Base-by-base conservation (phyloP, 2,797 vertebrate species). In the Coluber constrictor region DNA sequence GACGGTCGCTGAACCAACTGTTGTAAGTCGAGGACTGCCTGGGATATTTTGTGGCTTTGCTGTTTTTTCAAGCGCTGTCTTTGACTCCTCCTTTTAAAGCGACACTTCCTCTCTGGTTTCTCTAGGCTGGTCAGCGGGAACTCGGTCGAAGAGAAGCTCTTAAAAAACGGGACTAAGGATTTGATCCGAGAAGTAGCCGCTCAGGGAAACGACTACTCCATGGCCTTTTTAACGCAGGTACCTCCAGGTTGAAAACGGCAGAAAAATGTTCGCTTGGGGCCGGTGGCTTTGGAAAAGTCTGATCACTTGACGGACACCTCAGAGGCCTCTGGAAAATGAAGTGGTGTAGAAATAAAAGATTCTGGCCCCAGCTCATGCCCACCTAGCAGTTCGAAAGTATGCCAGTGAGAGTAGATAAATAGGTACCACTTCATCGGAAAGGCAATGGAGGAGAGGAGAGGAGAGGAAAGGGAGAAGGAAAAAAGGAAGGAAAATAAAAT, bases 151-250 rank as follows among this genome's bases (percentile, higher is more conserved):
- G 99, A 99, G 97, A 99, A 99, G 93, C 98, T 99, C 89, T 95
- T 99, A 95, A 99, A 99, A 97, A 99, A 99, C 0, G 99, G 98
- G 92, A 99, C 98, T 20, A 99, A 99, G 97, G 99, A 99, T 95
- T 97, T 99, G 95, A 99, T 99, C 96, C 97, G 99, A 97, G 99
- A 99, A 96, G 99, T 99, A 93, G 99, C 99, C 90, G 99, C 98
- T 74, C 99, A 99, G 96, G 99, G 99, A 90, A 99, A 98, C 18
- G 98, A 99, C 96, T 99, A 99, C 97, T 98, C 98, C 89, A 97
- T 99, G 97, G 99, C 99, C 94, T 99, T 98, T 97, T 98, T 99
- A 94, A 99, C 99, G 92, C 99, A 99, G 97, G 99, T 99, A 97
- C 56, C 57, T 8, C 10, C 37, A 2, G 37, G 8, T 43, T 47